Percentiles rank a stretch among this genome's conserved stretches.
Conservation (phyloP, 2,888 invertebrate species). For the Operophtera brumata region DNA sequence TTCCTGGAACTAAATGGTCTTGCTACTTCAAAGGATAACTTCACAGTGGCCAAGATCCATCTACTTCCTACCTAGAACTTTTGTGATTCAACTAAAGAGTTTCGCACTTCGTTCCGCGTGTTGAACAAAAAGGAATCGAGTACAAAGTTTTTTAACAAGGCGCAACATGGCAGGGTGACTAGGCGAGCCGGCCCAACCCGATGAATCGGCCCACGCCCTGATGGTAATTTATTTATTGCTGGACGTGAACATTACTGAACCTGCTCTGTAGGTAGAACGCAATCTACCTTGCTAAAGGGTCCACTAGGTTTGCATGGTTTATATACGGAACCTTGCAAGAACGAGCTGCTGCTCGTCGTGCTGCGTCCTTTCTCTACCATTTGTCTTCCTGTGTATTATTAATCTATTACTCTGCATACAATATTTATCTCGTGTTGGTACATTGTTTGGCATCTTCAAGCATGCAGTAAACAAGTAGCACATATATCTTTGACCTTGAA, state of each 20-base stretch:
- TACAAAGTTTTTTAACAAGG: slow-evolving; percentile 53
- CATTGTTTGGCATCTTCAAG: too few species aligned
- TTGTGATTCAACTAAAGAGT: slow-evolving; percentile 17
- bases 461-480: too few species aligned
- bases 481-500: too few species aligned
- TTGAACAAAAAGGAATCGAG: slow-evolving; percentile 33
- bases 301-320: too few species aligned
- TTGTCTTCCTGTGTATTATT: neutral
- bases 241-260: slow-evolving; percentile 19
- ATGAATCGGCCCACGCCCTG: slow-evolving; percentile 60
- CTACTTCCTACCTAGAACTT: neutral
- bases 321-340: neutral
- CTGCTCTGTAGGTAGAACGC: slow-evolving; percentile 4
- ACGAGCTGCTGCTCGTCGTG: too few species aligned
- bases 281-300: neutral
- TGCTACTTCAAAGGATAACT: neutral
- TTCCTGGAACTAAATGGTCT: too few species aligned
- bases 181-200: slow-evolving; percentile 49
- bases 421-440: too few species aligned
- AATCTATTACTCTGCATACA: neutral
- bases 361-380: too few species aligned
- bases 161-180: slow-evolving; percentile 52
- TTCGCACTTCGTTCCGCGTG: slow-evolving; percentile 6
- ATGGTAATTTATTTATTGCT: slow-evolving; percentile 58
- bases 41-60: neutral